phyloP scores from a whole-genome alignment of 64 coral and sea anemone genomes.

The Montipora cactus region DNA sequence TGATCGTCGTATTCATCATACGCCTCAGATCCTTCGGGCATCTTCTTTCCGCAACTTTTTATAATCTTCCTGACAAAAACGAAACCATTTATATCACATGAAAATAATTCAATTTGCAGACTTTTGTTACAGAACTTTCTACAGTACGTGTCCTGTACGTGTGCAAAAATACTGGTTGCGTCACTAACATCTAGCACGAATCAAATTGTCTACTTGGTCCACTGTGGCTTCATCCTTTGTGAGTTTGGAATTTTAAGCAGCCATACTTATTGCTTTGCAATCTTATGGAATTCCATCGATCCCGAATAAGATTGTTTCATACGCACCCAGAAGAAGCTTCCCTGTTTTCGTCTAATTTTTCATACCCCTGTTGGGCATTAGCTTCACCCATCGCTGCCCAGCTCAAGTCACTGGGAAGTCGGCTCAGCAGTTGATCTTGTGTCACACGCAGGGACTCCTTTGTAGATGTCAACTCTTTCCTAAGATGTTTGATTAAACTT shows the following conservation, averaged over 20 bases:
- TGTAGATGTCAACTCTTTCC: slow-evolving; percentile 51
- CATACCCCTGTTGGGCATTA: neutral
- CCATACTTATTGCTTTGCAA: neutral
- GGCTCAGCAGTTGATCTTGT: slow-evolving; percentile 61
- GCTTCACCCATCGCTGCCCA: neutral
- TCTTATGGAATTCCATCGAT: neutral
- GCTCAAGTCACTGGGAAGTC: neutral
- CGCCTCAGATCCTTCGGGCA: neutral
- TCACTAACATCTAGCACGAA: too few relatives aligned
- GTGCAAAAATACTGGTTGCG: too few relatives aligned
- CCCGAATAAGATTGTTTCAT: neutral
- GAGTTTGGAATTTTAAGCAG: neutral
- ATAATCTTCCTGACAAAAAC: slow-evolving; percentile 33
- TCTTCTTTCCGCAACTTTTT: neutral
- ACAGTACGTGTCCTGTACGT: too few relatives aligned
- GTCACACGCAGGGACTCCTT: slow-evolving; percentile 50
- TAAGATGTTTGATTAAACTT: slow-evolving; percentile 33
- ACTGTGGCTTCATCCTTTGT: neutral
- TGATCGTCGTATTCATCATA: neutral
- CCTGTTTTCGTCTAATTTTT: neutral
- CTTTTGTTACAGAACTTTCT: neutral
- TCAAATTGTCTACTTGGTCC: too few relatives aligned
- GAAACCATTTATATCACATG: neutral
- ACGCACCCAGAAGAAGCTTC: slow-evolving; percentile 10
- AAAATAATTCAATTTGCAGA: neutral